Evolutionary conservation across 2,888 invertebrate genomes (phyloP).

Genomic region (Oscheius onirici): DNA sequence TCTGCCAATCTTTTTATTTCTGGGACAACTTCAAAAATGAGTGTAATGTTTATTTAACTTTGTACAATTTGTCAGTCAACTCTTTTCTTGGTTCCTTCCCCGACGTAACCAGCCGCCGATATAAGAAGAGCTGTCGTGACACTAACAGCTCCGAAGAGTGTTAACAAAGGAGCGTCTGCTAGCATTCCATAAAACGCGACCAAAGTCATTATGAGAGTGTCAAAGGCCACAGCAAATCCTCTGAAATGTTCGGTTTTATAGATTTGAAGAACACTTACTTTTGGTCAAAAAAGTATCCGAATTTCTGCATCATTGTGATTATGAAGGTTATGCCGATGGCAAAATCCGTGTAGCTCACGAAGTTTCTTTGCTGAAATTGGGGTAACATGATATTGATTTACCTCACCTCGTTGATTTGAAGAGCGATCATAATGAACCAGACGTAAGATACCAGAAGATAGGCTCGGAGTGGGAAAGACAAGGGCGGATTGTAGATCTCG

Average conservation of each 20-base stretch:
- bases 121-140: constrained; percentile 20
- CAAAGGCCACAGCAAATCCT: constrained; percentile 8
- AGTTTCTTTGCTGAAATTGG: constrained; percentile 9
- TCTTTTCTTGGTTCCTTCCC: constrained; percentile 1
- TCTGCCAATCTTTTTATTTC: too few species aligned
- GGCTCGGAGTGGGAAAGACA: constrained; percentile 58
- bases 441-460: constrained; percentile 62
- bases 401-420: constrained; percentile 33
- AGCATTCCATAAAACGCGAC: constrained; percentile 5
- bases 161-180: background rate
- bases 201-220: background rate
- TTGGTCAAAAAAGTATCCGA: constrained; percentile 46
- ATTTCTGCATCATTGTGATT: constrained; percentile 34
- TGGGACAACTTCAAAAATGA: too few species aligned
- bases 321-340: constrained; percentile 9
- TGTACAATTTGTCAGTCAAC: background rate
- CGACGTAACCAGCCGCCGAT: constrained; percentile 4
- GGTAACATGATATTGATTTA: background rate
- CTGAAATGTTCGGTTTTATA: background rate
- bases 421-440: constrained; percentile 39
- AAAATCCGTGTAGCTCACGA: constrained; percentile 14
- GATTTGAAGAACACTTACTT: background rate
- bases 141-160: constrained; percentile 1
- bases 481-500: constrained; percentile 49
- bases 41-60: background rate